Base-by-base conservation (phyloP, 1,140 invertebrate genomes). In the Tetramorium alpestre region DNA sequence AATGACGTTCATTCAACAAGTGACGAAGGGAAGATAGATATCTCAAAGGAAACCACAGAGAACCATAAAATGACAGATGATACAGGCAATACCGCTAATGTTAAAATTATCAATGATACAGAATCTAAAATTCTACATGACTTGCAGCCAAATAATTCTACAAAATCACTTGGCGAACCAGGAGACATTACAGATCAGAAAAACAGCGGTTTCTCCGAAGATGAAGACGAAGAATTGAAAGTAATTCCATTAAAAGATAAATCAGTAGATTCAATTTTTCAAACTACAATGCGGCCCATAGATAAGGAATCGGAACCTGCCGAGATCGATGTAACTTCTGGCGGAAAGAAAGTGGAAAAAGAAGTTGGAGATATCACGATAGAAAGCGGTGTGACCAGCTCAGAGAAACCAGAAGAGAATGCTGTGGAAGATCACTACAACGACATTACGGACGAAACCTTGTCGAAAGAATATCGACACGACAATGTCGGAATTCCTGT, bases 391-490 rank as follows among this genome's bases (percentile, higher is more conserved):
- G 41, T 56, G 2, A 60, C 11, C n/a, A 78, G 73, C n/a, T 90
- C 76, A 6, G 89, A 91, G 47, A 93, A 93, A 78, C 81, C 88
- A 13, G 92, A 93, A 81, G 92, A 94, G 70, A 93, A 94, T 44
- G 86, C 89, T 10, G 76, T 93, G 4, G 94, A 95, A 88, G 94
- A 95, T 87, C 93, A 94, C 10, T 94, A 95, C 58, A 95, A 95
- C 58, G 94, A 95, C 77, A 95, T 95, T 80, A 82, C 85, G 0
- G 93, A 95, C 70, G 94, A 95, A 56, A 80, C 49, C 4, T 85
- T 92, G 62, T 82, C 81, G 5, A 94, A 92, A 33, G 84, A 86
- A 49, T 93, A 87, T 28, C 77, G 85, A 16, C 47, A 78, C 22
- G 89, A 89, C 22, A 85, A 89, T 25, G 22, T 33, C 54, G 69